Percentiles rank a stretch among this genome's conserved stretches.
These are phyloP conservation scores for Gymnobelideus leadbeateri DNA, from an alignment of 2,113 vertebrate species.

Conservation along the genomic window DNA sequence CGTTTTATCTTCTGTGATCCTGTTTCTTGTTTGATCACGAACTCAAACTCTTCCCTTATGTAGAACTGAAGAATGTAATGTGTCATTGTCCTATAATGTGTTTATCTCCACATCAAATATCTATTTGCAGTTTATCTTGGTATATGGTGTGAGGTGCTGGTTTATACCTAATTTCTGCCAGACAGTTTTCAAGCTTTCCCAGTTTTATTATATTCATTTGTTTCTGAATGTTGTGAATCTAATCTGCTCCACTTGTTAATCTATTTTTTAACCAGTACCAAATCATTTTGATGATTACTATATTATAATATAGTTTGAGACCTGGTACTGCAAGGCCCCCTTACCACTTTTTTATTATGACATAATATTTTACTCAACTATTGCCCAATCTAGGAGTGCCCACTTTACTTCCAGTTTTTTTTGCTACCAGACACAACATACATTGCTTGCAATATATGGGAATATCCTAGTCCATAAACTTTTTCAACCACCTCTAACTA, in stretches of 20 bases:
- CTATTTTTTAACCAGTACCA: not conserved
- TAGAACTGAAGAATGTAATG: not conserved
- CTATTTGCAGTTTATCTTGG: not conserved
- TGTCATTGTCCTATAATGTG: not conserved
- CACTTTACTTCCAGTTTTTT: not conserved
- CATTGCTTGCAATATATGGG: not conserved
- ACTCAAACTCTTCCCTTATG: not conserved
- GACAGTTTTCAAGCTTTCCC: not conserved
- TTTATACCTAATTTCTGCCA: not conserved
- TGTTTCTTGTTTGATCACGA: not conserved
- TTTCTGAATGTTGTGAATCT: not conserved
- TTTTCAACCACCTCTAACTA: not conserved
- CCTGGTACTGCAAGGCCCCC: not conserved
- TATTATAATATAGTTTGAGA: not conserved
- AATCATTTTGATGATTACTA: not conserved
- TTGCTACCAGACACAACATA: not conserved
- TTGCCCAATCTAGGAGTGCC: not conserved
- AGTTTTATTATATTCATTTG: not conserved
- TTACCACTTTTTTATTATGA: not conserved
- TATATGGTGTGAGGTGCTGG: not conserved
- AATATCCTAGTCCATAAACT: not conserved
- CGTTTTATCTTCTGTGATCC: not conserved
- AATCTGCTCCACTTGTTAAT: not conserved
- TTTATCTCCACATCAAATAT: not conserved
- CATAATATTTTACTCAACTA: not conserved